Evolutionary conservation across 2,113 vertebrate genomes (phyloP), one percentile per base, ranked within the genome.

Genomic region (Phaetusa simplex): DNA sequence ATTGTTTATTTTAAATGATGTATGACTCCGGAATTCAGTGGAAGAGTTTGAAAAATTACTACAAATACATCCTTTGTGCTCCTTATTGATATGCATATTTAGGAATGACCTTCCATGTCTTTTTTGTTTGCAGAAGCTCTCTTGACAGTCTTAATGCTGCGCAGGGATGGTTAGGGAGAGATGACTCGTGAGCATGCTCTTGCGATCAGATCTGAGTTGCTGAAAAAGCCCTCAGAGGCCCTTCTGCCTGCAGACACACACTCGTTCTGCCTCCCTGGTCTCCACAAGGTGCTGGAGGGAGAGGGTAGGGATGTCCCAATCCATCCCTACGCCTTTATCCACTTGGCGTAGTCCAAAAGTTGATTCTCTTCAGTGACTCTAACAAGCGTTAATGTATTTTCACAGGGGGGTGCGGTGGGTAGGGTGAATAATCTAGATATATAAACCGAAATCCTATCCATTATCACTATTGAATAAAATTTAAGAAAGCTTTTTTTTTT

Each of bases 151-250:
- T 43, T 62, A 81, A 13, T 61, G 26, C 64, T 80, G 36, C 4
- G 1, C 45, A 32, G 38, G 38, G 22, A 18, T 45, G 17, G 26
- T 27, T 61, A 77, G 45, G 5, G 69, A 40, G n/a, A 66, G 66
- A 22, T 2, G 1, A n/a, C 13, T 59, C 3, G 1, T 0, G 0
- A 19, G 12, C 59, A 12, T 23, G 12, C 13, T 50, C 22, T 59
- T 82, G 38, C 4, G 5, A 6, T 85, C 16, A 27, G 23, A 8
- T 70, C 14, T 36, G 40, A 38, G 10, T 12, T 58, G 18, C 36
- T 40, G 38, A 76, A 53, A 19, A 34, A 66, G 20, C 53, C 38
- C 9, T 72, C 24, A 52, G 82, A 86, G 26, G 8, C 34, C 38
- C 20, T 82, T 86, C 36, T 82, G 7, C 56, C 66, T 76, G 11